Conservation (phyloP, 2,113 vertebrate species). For the Sinocyclocheilus anophthalmus region DNA sequence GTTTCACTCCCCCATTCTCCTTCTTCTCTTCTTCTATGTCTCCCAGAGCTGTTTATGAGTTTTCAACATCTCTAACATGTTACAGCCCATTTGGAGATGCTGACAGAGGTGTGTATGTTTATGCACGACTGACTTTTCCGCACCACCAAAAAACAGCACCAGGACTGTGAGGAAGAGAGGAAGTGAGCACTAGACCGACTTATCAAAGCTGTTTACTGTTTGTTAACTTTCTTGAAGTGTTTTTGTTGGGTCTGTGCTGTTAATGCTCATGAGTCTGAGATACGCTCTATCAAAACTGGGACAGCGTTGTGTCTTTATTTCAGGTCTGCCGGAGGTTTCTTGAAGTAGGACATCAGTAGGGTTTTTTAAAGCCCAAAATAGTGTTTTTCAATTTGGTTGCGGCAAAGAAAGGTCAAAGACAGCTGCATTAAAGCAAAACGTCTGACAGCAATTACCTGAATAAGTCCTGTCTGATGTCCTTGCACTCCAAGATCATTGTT, state of each 20-base stretch:
- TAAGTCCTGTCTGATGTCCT: background rate
- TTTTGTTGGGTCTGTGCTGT: constrained; percentile 53
- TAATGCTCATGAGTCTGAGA: constrained; percentile 67
- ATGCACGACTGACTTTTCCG: background rate
- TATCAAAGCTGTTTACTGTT: constrained; percentile 49
- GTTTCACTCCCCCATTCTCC: too few relatives aligned
- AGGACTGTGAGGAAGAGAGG: background rate
- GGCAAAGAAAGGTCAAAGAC: constrained; percentile 60
- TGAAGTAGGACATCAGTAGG: constrained; percentile 73
- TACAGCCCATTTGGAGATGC: background rate
- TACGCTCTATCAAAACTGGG: constrained; percentile 74
- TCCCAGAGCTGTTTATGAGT: background rate
- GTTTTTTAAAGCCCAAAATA: constrained; percentile 64
- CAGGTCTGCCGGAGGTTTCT: constrained; percentile 67
- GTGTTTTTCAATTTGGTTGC: constrained; percentile 71
- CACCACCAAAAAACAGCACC: background rate
- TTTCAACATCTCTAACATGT: background rate
- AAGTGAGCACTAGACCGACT: background rate
- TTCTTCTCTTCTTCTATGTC: background rate
- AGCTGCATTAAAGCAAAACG: constrained; percentile 38
- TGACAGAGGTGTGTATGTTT: background rate
- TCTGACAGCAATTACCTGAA: constrained; percentile 46
- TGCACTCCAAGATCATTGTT: background rate
- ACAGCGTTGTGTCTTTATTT: constrained; percentile 75
- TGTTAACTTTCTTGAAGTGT: constrained; percentile 36